Conservation (phyloP, 92 coral and sea anemone genomes). For the Parazoanthus darwini region DNA sequence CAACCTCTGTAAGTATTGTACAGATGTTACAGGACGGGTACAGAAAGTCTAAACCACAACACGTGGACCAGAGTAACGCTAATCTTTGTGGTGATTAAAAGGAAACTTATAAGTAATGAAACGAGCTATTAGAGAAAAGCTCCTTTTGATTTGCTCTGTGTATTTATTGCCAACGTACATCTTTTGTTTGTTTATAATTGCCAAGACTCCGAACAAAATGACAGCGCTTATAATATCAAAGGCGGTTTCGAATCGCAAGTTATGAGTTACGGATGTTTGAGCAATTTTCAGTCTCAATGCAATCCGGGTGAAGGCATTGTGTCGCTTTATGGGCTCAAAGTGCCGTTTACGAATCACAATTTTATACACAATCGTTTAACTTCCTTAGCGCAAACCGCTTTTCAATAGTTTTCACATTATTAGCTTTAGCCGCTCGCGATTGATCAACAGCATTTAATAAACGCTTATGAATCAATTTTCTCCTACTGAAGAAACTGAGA, state of each 20-base stretch:
- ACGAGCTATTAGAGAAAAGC: constrained; percentile 43
- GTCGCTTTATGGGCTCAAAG: constrained; percentile 28
- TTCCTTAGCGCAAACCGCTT: constrained; percentile 38
- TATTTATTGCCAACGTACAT: constrained; percentile 32
- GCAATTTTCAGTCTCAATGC: constrained; percentile 41
- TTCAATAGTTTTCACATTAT: constrained; percentile 28
- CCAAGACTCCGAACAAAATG: constrained; percentile 40
- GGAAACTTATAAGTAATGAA: constrained; percentile 40
- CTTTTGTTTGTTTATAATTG: constrained; percentile 44
- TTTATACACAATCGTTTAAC: constrained; percentile 24
- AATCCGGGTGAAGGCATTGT: constrained; percentile 39
- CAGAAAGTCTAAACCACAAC: too few relatives aligned
- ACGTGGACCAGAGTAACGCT: too few relatives aligned
- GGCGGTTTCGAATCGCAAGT: constrained; percentile 42
- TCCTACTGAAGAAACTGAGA: constrained; percentile 15
- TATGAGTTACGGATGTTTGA: constrained; percentile 40
- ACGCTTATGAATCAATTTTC: constrained; percentile 57
- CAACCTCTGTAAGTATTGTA: too few relatives aligned
- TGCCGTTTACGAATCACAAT: constrained; percentile 24
- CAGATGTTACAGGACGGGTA: too few relatives aligned
- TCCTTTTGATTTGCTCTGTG: constrained; percentile 33
- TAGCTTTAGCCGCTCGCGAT: constrained; percentile 22
- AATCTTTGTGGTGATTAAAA: constrained; percentile 43
- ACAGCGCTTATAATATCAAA: constrained; percentile 34
- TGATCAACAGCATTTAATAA: constrained; percentile 55